phyloP scores from a whole-genome alignment of 1,140 invertebrate genomes.

The Drosophila burlai region DNA sequence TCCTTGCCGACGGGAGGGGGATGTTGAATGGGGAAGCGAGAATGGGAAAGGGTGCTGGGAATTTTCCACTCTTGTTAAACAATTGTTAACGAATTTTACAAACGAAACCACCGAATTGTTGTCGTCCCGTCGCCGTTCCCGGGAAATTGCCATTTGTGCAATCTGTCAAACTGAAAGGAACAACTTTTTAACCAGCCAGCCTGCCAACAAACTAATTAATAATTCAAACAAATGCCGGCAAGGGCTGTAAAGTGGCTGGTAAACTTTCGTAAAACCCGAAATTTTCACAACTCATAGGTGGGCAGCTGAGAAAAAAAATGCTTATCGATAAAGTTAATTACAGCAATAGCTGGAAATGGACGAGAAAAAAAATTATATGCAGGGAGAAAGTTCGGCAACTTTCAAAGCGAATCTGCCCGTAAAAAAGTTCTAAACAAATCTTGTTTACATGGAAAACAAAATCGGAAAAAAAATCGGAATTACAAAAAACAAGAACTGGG shows the following conservation, averaged over 20 bases:
- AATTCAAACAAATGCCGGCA: slow-evolving; percentile 49
- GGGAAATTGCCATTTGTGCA: slow-evolving; percentile 35
- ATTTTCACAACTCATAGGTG: slow-evolving; percentile 36
- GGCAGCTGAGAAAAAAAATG: slow-evolving; percentile 35
- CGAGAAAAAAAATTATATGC: slow-evolving; percentile 26
- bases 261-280: slow-evolving; percentile 33
- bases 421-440: slow-evolving; percentile 55
- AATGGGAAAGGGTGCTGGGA: slow-evolving; percentile 7
- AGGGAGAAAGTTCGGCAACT: slow-evolving; percentile 44
- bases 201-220: slow-evolving; percentile 67
- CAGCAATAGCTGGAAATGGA: slow-evolving; percentile 14
- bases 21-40: not conserved
- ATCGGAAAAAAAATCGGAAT: slow-evolving; percentile 11
- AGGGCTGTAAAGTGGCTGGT: slow-evolving; percentile 37
- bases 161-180: slow-evolving; percentile 66
- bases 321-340: slow-evolving; percentile 72
- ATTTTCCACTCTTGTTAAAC: slow-evolving; percentile 57
- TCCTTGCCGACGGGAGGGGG: slow-evolving; percentile 16
- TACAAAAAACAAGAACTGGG: not conserved
- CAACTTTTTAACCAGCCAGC: slow-evolving; percentile 45
- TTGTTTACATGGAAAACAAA: slow-evolving; percentile 43
- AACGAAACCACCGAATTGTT: slow-evolving; percentile 64
- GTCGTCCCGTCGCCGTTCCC: slow-evolving; percentile 21
- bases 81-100: slow-evolving; percentile 71
- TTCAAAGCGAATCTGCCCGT: slow-evolving; percentile 34